A percentile compares a stretch with the other conserved stretches of the same genome.
phyloP scores from a whole-genome alignment of 1,140 invertebrate genomes.

The Drosophila sechellia region DNA sequence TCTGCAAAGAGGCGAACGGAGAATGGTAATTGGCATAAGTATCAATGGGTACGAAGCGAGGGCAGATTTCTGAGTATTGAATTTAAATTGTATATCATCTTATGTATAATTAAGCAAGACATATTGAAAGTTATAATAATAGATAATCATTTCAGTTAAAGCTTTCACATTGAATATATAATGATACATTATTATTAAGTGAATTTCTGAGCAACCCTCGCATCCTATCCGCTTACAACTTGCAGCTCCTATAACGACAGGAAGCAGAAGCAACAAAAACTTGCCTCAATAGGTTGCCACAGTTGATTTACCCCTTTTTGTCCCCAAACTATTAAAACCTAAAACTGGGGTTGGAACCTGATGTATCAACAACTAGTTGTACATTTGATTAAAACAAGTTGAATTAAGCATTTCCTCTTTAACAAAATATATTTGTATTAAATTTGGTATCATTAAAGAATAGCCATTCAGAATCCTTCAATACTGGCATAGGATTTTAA shows the following conservation, averaged over 20 bases:
- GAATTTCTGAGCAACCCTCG: constrained; percentile 13
- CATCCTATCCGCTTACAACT: constrained; percentile 29
- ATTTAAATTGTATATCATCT: too few relatives aligned
- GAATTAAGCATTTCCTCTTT: background rate
- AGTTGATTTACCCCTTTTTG: constrained; percentile 29
- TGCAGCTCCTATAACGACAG: constrained; percentile 45
- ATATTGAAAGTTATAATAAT: too few relatives aligned
- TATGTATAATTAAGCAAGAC: too few relatives aligned
- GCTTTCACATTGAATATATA: too few relatives aligned
- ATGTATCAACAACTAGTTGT: background rate
- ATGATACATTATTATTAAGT: too few relatives aligned
- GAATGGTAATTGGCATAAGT: constrained; percentile 57
- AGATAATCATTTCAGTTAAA: too few relatives aligned
- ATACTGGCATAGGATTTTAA: background rate
- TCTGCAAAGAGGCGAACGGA: constrained; percentile 43
- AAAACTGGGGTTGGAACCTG: background rate
- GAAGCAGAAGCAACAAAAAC: constrained; percentile 45
- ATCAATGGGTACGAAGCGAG: constrained; percentile 47
- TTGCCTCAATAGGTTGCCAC: constrained; percentile 19
- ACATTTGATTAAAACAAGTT: background rate
- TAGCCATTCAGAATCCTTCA: too few relatives aligned
- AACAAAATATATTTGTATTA: background rate
- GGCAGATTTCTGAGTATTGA: background rate
- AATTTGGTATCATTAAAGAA: background rate
- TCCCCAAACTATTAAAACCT: background rate